Evolutionary conservation across 2,113 vertebrate genomes (phyloP), one percentile per base, ranked within the genome.

Genomic region (Cnemophilus loriae): DNA sequence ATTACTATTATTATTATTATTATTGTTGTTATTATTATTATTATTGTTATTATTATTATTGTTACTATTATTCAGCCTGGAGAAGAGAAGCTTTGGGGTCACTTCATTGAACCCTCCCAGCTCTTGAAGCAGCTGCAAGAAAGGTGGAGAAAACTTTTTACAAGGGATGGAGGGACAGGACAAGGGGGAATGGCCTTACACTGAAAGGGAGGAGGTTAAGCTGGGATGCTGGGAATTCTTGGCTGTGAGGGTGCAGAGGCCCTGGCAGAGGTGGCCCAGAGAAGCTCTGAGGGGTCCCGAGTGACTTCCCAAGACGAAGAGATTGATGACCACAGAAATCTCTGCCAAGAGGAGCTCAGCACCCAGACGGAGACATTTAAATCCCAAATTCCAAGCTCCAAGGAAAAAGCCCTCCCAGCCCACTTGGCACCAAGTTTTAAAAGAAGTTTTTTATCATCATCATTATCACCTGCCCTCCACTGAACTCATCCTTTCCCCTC

Each of bases 131-230:
- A 39, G 22, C 37, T 37, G 11, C 52, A 68, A 7, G 44, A 37
- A 35, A 37, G 32, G 22, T 10, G 32, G 57, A 46, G 28, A 37
- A 42, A 26, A 50, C 17, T 35, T 57, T 44, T 32, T 5, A 14
- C 32, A 42, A 32, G 7, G 44, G 32, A 26, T 50, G 53, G 61
- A 35, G 32, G 13, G 52, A 13, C 61, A 86, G 61, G 35, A 32
- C 8, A 3, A 53, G 42, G 30, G 24, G 26, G 26, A 42, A 67
- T 1, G 16, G 32, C 37, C 44, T 37, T 11, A 5, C 15, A 50
- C 0, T 5, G 53, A 7, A 44, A 52, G 5, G 16, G 8, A 26
- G 37, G 9, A 52, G 37, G 22, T 32, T 68, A 5, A 13, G 27
- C 4, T 33, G 7, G 53, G 27, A 68, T 33, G 15, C 12, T 26